Percentiles rank a stretch among this genome's conserved stretches.
These are phyloP conservation scores for Eugnorisma glareosa DNA, from an alignment of 2,888 invertebrate genomes.

Conservation along the genomic window DNA sequence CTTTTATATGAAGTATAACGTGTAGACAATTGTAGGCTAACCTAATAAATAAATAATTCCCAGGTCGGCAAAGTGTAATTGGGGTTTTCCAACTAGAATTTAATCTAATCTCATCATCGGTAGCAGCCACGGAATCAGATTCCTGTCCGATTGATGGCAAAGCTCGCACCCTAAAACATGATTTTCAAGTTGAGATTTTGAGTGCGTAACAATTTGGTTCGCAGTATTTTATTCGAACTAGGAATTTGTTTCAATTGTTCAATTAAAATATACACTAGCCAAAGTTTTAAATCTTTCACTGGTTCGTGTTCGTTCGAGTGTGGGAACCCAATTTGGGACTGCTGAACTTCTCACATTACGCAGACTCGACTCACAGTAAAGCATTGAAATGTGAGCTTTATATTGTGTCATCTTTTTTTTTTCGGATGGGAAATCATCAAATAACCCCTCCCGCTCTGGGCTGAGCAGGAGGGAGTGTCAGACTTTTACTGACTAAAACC, in stretches of 20 bases:
- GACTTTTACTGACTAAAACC: no score
- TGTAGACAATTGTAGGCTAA: no score
- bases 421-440: no score
- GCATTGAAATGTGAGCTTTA: neutral
- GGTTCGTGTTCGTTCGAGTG: neutral
- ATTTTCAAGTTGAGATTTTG: slow-evolving; percentile 9
- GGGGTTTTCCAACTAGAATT: neutral
- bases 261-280: no score
- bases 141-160: neutral
- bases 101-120: neutral
- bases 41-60: no score
- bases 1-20: no score
- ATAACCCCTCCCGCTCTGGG: no score
- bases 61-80: neutral
- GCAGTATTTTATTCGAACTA: neutral
- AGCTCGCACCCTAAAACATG: neutral
- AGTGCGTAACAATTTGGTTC: neutral
- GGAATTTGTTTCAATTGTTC: neutral
- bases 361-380: neutral
- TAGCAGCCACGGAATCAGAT: neutral
- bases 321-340: slow-evolving; percentile 7
- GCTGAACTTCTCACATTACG: neutral
- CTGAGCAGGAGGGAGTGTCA: no score
- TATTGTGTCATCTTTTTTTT: neutral
- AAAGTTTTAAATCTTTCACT: neutral